These are phyloP conservation scores for Ichneumoninae sp. DNA, from an alignment of 2,888 invertebrate genomes.

Conservation along the genomic window DNA sequence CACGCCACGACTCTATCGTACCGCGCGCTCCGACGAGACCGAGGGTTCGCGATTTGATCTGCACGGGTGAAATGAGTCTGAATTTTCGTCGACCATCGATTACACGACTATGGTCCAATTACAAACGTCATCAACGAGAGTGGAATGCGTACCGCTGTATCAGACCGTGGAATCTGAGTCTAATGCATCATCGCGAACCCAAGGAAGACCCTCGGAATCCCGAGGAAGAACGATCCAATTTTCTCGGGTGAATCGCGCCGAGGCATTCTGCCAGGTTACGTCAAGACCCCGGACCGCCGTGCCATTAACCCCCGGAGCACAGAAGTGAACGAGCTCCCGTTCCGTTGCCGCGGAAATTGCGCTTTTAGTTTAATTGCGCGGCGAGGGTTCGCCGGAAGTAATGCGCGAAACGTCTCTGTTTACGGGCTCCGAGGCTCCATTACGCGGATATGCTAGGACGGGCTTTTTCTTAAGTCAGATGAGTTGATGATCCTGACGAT, in stretches of 20 bases:
- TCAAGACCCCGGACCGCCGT: constrained; percentile 69
- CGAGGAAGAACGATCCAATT: constrained; percentile 38
- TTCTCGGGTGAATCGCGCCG: constrained; percentile 50
- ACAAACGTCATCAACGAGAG: background rate
- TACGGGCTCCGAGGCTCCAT: background rate
- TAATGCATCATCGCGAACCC: background rate
- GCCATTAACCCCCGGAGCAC: constrained; percentile 71
- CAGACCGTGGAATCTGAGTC: constrained; percentile 7
- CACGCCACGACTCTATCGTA: constrained; percentile 3
- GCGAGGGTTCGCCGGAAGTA: constrained; percentile 74
- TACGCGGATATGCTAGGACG: background rate
- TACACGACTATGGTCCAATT: background rate
- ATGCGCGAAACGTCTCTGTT: constrained; percentile 34
- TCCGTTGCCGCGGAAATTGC: constrained; percentile 70
- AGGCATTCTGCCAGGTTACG: constrained; percentile 52
- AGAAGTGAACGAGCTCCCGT: constrained; percentile 69
- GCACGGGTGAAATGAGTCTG: constrained; percentile 1
- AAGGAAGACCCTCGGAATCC: background rate
- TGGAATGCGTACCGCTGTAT: background rate
- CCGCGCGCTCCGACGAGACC: background rate
- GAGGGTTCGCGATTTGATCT: constrained; percentile 23
- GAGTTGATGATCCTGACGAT: background rate
- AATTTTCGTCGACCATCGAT: constrained; percentile 1
- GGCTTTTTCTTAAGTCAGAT: background rate
- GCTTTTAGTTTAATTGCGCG: constrained; percentile 76